These are phyloP conservation scores for Mirza zaza DNA, from an alignment of 2,113 vertebrate genomes.

Conservation along the genomic window DNA sequence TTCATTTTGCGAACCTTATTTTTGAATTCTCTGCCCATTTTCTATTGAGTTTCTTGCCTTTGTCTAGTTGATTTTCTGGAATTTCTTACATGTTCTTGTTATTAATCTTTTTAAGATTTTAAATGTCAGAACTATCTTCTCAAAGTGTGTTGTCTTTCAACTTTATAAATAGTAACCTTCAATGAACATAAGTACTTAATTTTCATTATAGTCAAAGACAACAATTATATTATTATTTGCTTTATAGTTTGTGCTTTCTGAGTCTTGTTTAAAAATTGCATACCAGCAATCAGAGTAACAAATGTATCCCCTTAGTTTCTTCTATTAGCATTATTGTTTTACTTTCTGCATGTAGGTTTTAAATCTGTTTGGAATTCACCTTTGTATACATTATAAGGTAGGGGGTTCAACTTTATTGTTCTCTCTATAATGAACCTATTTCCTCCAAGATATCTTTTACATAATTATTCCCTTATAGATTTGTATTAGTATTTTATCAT, in stretches of 20 bases:
- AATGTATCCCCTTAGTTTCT: neutral
- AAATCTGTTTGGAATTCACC: conserved; percentile 29
- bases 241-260: neutral
- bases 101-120: neutral
- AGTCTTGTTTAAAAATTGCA: neutral
- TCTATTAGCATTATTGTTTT: conserved; percentile 1
- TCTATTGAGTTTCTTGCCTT: neutral
- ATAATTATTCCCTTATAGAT: neutral
- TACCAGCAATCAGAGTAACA: neutral
- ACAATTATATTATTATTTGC: neutral
- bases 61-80: neutral
- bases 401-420: neutral
- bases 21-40: neutral
- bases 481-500: neutral
- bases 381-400: neutral
- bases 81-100: neutral
- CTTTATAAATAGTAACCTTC: neutral
- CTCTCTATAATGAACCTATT: neutral
- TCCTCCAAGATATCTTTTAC: neutral
- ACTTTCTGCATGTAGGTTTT: neutral
- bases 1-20: neutral
- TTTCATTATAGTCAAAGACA: neutral
- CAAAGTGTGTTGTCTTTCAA: neutral
- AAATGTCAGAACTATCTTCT: neutral
- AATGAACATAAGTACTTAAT: neutral